Evolutionary conservation across 2,113 vertebrate species (phyloP).

Genomic region (Smithornis capensis): DNA sequence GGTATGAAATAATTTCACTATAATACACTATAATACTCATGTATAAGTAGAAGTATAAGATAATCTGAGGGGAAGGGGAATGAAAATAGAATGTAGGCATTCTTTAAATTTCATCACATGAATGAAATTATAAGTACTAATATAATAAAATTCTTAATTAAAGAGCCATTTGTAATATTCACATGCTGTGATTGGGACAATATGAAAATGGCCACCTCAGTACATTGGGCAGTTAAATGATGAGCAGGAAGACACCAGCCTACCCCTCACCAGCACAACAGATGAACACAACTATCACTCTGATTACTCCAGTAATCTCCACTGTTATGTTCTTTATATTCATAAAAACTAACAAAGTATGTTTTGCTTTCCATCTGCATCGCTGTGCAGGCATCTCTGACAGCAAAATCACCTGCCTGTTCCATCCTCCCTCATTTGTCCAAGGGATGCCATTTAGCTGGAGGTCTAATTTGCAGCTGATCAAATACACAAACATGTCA

Average conservation of each 20-base stretch:
- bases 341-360: neutral
- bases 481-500: neutral
- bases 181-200: neutral
- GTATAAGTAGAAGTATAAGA: neutral
- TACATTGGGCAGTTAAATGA: neutral
- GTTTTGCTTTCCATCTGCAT: neutral
- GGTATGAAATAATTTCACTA: neutral
- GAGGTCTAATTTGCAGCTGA: constrained; percentile 4
- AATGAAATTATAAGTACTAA: neutral
- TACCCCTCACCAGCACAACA: neutral
- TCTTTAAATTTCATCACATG: neutral
- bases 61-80: too few species aligned
- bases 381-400: neutral
- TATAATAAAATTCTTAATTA: neutral
- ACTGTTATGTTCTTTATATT: neutral
- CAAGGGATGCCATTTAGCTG: neutral
- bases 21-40: neutral
- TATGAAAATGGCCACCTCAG: neutral
- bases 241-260: neutral
- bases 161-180: neutral
- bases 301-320: neutral
- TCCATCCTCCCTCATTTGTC: neutral
- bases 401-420: neutral
- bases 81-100: neutral
- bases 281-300: neutral